phyloP scores from a whole-genome alignment of 2,113 vertebrate species.

The Cottus gobio region DNA sequence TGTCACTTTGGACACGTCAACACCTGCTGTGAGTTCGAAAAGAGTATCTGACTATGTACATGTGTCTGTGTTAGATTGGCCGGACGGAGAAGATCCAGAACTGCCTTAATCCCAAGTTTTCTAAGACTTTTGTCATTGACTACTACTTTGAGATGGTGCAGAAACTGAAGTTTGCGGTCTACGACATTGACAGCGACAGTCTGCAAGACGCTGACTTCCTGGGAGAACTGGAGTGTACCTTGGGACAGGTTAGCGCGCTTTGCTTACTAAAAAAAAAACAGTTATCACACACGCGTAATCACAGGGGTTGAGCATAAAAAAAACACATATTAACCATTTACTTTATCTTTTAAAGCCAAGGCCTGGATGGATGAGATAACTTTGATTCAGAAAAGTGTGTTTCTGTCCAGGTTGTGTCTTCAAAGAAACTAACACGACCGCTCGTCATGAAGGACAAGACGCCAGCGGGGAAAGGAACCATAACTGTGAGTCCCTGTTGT shows the following conservation, averaged over 20 bases:
- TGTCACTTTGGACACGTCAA: neutral
- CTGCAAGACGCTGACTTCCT: constrained; percentile 93
- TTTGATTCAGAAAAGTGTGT: neutral
- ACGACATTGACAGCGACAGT: constrained; percentile 94
- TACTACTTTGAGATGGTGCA: constrained; percentile 98
- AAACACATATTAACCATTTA: neutral
- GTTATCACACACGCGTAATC: neutral
- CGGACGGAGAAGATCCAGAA: constrained; percentile 95
- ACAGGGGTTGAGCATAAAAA: neutral
- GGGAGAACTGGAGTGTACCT: constrained; percentile 91
- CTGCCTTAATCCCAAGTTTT: constrained; percentile 90
- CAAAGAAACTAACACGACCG: constrained; percentile 87
- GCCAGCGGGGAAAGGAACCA: constrained; percentile 92
- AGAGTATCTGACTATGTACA: neutral
- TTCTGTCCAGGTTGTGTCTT: constrained; percentile 90
- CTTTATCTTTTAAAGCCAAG: neutral
- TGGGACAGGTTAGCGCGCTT: constrained; percentile 88
- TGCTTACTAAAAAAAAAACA: neutral
- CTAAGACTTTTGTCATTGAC: constrained; percentile 91
- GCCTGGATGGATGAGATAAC: neutral
- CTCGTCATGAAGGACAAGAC: constrained; percentile 89
- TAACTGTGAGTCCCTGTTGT: constrained; percentile 83
- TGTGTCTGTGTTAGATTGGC: constrained; percentile 62
- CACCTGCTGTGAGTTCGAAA: neutral
- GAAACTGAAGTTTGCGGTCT: constrained; percentile 92